A percentile compares a stretch with the other conserved stretches of the same genome.
Conservation (phyloP, 2,113 vertebrate genomes). For the Paedocypris sp. region DNA sequence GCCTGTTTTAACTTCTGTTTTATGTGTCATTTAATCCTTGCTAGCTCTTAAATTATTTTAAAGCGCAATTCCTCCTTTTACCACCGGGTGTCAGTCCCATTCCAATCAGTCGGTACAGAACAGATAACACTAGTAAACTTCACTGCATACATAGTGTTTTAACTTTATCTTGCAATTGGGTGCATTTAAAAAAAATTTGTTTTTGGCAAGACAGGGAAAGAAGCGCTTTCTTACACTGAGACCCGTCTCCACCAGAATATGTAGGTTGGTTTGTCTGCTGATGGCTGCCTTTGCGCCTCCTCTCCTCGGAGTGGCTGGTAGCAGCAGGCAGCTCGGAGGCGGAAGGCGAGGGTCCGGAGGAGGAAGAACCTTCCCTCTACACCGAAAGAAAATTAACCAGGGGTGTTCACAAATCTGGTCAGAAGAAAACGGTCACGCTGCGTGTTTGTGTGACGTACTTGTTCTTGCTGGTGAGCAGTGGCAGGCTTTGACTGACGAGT, state of each 20-base stretch:
- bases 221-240: constrained; percentile 68
- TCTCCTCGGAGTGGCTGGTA: constrained; percentile 73
- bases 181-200: no score
- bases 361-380: constrained; percentile 52
- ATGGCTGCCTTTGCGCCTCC: constrained; percentile 72
- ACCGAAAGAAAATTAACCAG: not conserved
- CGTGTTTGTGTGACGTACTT: constrained; percentile 56
- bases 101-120: no score
- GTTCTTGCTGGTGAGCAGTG: constrained; percentile 79
- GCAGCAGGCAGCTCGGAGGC: constrained; percentile 85
- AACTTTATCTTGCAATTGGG: no score
- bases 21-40: no score
- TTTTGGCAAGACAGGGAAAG: no score
- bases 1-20: no score
- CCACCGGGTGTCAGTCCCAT: no score
- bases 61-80: no score
- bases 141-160: no score
- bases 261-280: constrained; percentile 81
- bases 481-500: constrained; percentile 86
- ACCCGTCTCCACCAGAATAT: constrained; percentile 82
- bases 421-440: not conserved
- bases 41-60: no score
- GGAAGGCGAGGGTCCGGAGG: constrained; percentile 76
- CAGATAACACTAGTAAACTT: no score
- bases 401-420: not conserved